phyloP scores from a whole-genome alignment of 1,140 invertebrate species.

The Lerema accius region DNA sequence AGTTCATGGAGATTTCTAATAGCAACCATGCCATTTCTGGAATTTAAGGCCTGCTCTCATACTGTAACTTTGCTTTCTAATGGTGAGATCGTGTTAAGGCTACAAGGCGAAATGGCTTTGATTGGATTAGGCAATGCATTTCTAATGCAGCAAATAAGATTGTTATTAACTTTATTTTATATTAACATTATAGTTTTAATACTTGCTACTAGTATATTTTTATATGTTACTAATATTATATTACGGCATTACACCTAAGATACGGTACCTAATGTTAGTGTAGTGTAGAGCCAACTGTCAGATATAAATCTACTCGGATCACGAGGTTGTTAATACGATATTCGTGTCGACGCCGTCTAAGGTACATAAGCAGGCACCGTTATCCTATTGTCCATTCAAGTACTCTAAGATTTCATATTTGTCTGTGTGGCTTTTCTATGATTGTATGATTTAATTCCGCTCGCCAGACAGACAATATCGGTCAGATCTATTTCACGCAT shows the following conservation, averaged over 20 bases:
- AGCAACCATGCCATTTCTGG: slow-evolving; percentile 1
- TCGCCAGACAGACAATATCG: slow-evolving; percentile 14
- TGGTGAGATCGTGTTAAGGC: slow-evolving; percentile 11
- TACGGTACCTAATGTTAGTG: slow-evolving; percentile 6
- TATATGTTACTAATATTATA: too few species aligned
- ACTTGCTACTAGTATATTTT: neutral
- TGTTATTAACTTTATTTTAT: neutral
- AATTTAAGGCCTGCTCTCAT: slow-evolving; percentile 4
- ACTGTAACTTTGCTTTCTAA: slow-evolving; percentile 9
- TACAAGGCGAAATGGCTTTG: neutral
- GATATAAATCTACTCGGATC: slow-evolving; percentile 77
- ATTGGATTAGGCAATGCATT: neutral
- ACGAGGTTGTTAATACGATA: slow-evolving; percentile 79
- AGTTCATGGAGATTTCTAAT: neutral
- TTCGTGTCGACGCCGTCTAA: slow-evolving; percentile 74
- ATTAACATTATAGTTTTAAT: neutral
- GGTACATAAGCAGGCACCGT: slow-evolving; percentile 58
- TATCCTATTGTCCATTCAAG: slow-evolving; percentile 75
- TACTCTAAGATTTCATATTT: slow-evolving; percentile 71
- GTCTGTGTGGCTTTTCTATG: slow-evolving; percentile 48
- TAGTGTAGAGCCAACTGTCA: slow-evolving; percentile 47
- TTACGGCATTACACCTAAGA: neutral
- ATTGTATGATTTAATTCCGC: slow-evolving; percentile 43
- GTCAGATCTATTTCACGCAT: slow-evolving; percentile 28
- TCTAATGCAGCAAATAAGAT: neutral